Evolutionary conservation across 2,888 invertebrate species (phyloP), one percentile per base, ranked within the genome.

Genomic region (Hirtodrosophila histrioides): DNA sequence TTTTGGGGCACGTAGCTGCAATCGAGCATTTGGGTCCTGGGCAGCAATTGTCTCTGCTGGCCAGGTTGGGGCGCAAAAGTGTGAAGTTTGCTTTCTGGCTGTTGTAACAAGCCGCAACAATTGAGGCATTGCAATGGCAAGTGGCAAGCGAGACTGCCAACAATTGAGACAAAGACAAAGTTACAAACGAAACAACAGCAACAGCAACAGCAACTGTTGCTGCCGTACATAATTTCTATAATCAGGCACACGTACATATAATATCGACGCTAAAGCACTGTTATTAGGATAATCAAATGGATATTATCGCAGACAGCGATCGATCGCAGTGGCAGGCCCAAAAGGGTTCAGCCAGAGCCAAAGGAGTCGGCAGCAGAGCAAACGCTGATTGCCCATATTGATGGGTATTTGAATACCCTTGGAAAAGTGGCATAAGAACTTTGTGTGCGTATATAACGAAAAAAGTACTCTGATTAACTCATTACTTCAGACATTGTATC

Each of bases 221-320:
- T 64, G 64, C 76, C 45, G 40, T 49, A 61, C 76, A 80, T 91
- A 91, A 91, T 91, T 91, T 90, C 90, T 91, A 91, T 91, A 91
- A 91, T 91, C 91, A 91, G 91, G 78, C 87, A 89, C 91, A 91
- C 92, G 92, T 91, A 90, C 91, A 90, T 90, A 90, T 91, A 91
- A 91, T 91, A 91, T 91, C 84, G 88, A 67, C 69, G 86, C 88
- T 88, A 91, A 91, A 91, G 86, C 89, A 90, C 91, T 91, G 89
- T 91, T 91, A 91, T 91, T 91, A 91, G 88, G 89, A 89, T 91
- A 91, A 91, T 91, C 91, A 91, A 91, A 91, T 91, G 90, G 89
- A 89, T 90, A 91, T 91, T 90, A 91, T 91, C 91, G 85, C 89
- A 80, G 81, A 80, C 86, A 75, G 85, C 86, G 88, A 91, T 91